Base-by-base conservation (phyloP, 2,888 invertebrate species). In the Spodoptera picta region DNA sequence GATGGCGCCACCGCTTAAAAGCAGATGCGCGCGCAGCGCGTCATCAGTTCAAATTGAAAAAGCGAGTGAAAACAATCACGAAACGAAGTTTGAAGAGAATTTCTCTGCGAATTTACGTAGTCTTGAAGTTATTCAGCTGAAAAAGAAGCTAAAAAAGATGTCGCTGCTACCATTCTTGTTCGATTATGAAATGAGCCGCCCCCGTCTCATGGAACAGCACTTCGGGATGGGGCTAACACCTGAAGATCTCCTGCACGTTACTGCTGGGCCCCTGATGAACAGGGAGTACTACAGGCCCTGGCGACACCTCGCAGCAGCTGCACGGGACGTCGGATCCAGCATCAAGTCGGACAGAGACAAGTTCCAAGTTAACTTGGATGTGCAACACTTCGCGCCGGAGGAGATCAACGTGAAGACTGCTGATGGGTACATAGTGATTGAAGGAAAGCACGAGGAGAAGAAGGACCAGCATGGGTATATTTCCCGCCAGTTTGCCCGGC, bases 391-490 rank as follows among this genome's bases (percentile, higher is more conserved):
- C 79, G 87, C 95, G 6, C 97, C 97, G 0, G 96, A 96, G 48
- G 97, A 98, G 84, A 96, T 98, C 44, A 95, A 95, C 6, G 97
- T 98, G 7, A 97, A 97, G 88, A 97, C 97, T 0, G 95, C 96
- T 0, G 97, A 97, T 59, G 96, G 96, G 45, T 95, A 90, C 55
- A 95, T 98, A 14, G 95, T 97, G 1, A 95, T 97, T 0, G 97
- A 97, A 87, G 97, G 96, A 0, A 97, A 96, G 83, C 98, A 98
- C 80, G 97, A 97, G 78, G 97, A 97, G 85, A 96, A 96, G 81
- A 95, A 96, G 68, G 97, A 97, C 79, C 96, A 96, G 36, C 96
- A 97, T 79, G 97, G 97, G 0, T 96, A 93, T 73, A 96, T 97
- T 58, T 96, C 97, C 0, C 95, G 97, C 27, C 97, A 98, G 76